A percentile compares a stretch with the other conserved stretches of the same genome.
phyloP scores from a whole-genome alignment of 1,140 invertebrate species.

The Drosophila tristis region DNA sequence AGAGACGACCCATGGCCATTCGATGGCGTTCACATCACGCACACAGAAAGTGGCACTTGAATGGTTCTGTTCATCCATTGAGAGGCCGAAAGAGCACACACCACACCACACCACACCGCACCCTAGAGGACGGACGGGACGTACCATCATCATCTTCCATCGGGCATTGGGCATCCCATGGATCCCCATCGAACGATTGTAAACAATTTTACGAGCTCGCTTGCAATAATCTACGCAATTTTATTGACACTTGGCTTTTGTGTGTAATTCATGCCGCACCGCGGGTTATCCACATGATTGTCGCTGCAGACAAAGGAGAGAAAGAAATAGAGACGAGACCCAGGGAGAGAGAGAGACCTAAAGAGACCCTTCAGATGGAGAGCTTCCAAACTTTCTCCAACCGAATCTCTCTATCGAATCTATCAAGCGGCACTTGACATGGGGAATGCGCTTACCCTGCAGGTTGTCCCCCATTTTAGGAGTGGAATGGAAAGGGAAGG shows the following conservation, averaged over 20 bases:
- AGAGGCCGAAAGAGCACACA: constrained; percentile 5
- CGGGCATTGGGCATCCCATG: too few relatives aligned
- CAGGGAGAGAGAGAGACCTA: too few relatives aligned
- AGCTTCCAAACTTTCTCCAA: constrained; percentile 36
- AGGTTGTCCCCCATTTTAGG: constrained; percentile 53
- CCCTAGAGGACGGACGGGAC: neutral
- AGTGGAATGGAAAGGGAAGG: constrained; percentile 23
- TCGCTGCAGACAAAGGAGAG: constrained; percentile 11
- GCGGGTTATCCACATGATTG: constrained; percentile 52
- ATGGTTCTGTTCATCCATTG: constrained; percentile 48
- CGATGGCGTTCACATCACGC: constrained; percentile 49
- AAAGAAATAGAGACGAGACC: neutral
- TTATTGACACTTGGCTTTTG: constrained; percentile 78
- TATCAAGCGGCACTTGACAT: constrained; percentile 49
- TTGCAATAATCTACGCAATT: constrained; percentile 80
- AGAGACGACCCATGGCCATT: neutral
- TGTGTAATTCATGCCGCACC: constrained; percentile 63
- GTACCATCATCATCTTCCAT: neutral
- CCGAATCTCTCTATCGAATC: constrained; percentile 9
- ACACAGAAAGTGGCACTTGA: constrained; percentile 74
- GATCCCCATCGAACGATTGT: constrained; percentile 45
- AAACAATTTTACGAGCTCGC: constrained; percentile 81
- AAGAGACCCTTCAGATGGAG: constrained; percentile 17
- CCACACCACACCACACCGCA: constrained; percentile 2
- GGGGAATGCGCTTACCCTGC: constrained; percentile 56